Conservation (phyloP, 2,888 invertebrate genomes). For the Epirrhoe tristata region DNA sequence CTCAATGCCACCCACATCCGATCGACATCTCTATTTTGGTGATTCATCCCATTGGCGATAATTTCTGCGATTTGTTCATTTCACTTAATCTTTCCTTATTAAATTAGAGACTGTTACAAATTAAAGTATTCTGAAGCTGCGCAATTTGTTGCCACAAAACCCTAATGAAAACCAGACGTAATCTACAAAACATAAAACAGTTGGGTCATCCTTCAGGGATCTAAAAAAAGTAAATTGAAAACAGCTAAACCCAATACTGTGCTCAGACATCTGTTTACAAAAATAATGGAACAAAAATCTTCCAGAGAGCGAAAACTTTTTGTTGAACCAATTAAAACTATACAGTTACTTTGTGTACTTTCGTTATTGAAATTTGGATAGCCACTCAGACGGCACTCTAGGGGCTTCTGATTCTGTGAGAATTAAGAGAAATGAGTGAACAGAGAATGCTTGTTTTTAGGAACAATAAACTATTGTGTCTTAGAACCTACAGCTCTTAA, state of each 20-base stretch:
- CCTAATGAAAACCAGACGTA: background rate
- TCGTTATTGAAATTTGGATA: conserved; percentile 72
- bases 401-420: conserved; percentile 73
- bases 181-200: conserved; percentile 4
- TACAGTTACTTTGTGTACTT: conserved; percentile 58
- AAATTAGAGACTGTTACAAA: background rate
- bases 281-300: conserved; percentile 38
- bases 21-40: conserved; percentile 67
- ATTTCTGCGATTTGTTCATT: conserved; percentile 5
- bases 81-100: background rate
- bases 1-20: conserved; percentile 80
- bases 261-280: conserved; percentile 48
- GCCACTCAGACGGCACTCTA: conserved; percentile 63
- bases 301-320: conserved; percentile 54
- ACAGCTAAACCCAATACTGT: conserved; percentile 36
- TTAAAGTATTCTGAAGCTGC: background rate
- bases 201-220: conserved; percentile 10
- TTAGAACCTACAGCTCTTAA: conserved; percentile 61
- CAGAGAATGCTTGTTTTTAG: conserved; percentile 65
- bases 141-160: background rate
- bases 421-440: conserved; percentile 68
- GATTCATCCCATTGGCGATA: conserved; percentile 60
- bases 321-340: conserved; percentile 72
- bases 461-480: conserved; percentile 76
- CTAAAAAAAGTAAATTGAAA: conserved; percentile 34